phyloP scores from a whole-genome alignment of 2,888 invertebrate genomes.

The Drosophila limbata region DNA sequence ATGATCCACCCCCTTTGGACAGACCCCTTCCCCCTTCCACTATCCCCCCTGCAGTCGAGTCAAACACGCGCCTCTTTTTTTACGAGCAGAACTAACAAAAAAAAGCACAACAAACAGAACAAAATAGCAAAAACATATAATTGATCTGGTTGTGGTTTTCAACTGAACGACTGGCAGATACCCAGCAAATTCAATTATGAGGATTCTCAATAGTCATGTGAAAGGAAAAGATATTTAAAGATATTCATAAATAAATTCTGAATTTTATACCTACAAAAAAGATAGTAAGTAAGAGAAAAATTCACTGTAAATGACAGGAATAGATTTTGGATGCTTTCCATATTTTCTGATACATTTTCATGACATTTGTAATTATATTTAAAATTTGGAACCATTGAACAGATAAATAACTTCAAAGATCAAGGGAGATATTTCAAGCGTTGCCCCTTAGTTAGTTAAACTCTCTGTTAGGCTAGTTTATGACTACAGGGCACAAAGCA shows the following conservation, averaged over 20 bases:
- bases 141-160: not conserved
- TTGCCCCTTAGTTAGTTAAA: not conserved
- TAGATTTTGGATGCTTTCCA: not conserved
- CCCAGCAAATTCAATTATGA: not conserved
- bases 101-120: constrained; percentile 15
- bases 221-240: no score
- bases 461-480: not conserved
- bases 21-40: not conserved
- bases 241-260: not conserved
- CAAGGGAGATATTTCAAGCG: not conserved
- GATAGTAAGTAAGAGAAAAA: not conserved
- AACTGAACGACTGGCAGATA: not conserved
- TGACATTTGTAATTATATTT: no score
- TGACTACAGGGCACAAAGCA: constrained; percentile 29
- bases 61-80: constrained; percentile 65
- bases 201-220: not conserved
- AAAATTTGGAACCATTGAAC: not conserved
- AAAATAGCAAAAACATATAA: constrained; percentile 35
- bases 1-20: constrained; percentile 16
- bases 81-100: constrained; percentile 61
- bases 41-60: constrained; percentile 12
- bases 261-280: not conserved
- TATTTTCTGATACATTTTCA: not conserved
- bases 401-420: not conserved
- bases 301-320: not conserved